Conservation (phyloP, 1,140 invertebrate species). For the Drosophila ficusphila region DNA sequence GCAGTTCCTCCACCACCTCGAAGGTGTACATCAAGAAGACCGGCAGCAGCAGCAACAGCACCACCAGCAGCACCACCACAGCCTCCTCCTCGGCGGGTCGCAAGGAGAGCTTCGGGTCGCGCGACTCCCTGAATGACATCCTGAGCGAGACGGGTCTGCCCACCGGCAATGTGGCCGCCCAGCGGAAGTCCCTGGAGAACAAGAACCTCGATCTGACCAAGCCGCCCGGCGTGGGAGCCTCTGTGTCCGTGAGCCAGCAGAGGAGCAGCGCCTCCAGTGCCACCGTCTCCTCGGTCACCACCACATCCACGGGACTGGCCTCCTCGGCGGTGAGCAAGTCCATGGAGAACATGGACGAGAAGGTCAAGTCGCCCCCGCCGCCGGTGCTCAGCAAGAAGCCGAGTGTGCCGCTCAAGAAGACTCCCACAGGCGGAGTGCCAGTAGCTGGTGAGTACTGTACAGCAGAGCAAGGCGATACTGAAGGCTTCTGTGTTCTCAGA, state of each 20-base stretch:
- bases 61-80: constrained; percentile 42
- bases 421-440: constrained; percentile 85
- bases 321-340: constrained; percentile 74
- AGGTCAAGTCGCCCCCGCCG: constrained; percentile 76
- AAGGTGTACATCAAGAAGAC: constrained; percentile 82
- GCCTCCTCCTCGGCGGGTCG: constrained; percentile 62
- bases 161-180: constrained; percentile 84
- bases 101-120: constrained; percentile 83
- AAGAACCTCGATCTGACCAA: constrained; percentile 82
- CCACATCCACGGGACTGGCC: background rate
- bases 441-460: constrained; percentile 76
- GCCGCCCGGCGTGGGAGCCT: constrained; percentile 40
- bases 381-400: constrained; percentile 86
- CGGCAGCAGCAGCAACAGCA: constrained; percentile 58
- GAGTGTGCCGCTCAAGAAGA: constrained; percentile 87
- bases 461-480: background rate
- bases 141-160: constrained; percentile 76
- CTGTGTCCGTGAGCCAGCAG: constrained; percentile 34
- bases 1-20: constrained; percentile 56
- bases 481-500: background rate
- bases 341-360: constrained; percentile 80
- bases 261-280: constrained; percentile 34
- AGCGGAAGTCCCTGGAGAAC: constrained; percentile 85
- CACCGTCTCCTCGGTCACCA: constrained; percentile 16
- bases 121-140: constrained; percentile 83